Evolutionary conservation across 2,888 invertebrate genomes (phyloP), one percentile per base, ranked within the genome.

Genomic region (Acleris cristana): DNA sequence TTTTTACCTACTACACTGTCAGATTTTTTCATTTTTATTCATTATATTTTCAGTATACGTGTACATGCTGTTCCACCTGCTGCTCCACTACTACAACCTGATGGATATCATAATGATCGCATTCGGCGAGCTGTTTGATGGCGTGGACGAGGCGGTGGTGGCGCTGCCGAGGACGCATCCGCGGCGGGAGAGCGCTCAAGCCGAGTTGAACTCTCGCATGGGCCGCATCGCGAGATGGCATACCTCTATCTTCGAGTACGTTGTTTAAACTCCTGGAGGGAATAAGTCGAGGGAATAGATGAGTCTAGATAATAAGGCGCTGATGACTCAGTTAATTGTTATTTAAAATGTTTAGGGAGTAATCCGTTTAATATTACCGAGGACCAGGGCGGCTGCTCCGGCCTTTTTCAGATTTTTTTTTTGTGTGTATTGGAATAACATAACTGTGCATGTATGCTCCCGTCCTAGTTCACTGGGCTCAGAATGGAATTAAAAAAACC

Each of bases 31-130:
- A n/a, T n/a, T 26, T 6, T 34, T 0, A 14, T 34, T 12, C 34
- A 34, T 34, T 2, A 34, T 34, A 34, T 34, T 84, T 82, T 34
- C 80, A 90, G 89, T 80, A 0, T 89, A 86, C 69, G 71, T 89
- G 8, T 89, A 87, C 74, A 73, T 81, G 1, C 61, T 85, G 16
- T 86, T 89, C 60, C 90, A 90, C 70, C 75, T 85, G 30, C 64
- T 89, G 30, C 68, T 89, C 10, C 89, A 89, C 71, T 80, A 81
- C 69, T 81, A 82, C 69, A 76, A 70, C 19, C 64, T 87, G 65
- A 79, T 90, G 82, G 78, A 83, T 16, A 75, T 89, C 78, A 84
- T 88, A 1, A 80, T 83, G 40, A 66, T 86, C 34, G 84, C 86
- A 49, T 78, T 88, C 21, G 77, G 80, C 34, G 75, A 75, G 8